A percentile compares a stretch with the other conserved stretches of the same genome.
phyloP scores from a whole-genome alignment of 2,113 vertebrate species.

The Cettia cetti region DNA sequence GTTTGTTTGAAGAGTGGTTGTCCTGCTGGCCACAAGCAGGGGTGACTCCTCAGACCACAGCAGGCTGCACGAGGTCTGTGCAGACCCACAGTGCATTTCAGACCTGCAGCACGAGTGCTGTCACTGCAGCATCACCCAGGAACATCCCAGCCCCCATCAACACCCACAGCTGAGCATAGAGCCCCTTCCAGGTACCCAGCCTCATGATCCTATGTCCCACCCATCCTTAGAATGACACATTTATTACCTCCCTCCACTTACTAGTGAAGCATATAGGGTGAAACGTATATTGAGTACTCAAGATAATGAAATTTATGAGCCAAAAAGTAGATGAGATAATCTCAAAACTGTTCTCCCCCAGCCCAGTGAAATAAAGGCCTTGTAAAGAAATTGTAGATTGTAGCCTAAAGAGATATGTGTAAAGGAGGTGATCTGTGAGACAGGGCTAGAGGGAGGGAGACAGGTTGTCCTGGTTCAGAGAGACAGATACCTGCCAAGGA shows the following conservation, averaged over 20 bases:
- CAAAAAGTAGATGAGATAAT: background rate
- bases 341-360: background rate
- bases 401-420: background rate
- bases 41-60: background rate
- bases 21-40: background rate
- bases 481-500: too few relatives aligned
- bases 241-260: background rate
- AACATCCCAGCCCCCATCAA: background rate
- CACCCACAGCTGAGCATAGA: background rate
- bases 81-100: background rate
- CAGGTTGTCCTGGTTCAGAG: too few relatives aligned
- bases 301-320: background rate
- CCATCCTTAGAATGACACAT: background rate
- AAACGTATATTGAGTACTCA: background rate
- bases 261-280: background rate
- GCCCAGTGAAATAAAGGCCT: background rate
- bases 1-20: background rate
- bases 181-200: background rate
- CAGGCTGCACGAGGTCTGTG: background rate
- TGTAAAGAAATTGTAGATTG: background rate
- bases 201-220: background rate
- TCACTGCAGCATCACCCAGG: background rate
- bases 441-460: background rate
- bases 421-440: background rate
- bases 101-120: background rate